Evolutionary conservation across 2,797 vertebrate species (phyloP).

Genomic region (Phalloptychus januarius): DNA sequence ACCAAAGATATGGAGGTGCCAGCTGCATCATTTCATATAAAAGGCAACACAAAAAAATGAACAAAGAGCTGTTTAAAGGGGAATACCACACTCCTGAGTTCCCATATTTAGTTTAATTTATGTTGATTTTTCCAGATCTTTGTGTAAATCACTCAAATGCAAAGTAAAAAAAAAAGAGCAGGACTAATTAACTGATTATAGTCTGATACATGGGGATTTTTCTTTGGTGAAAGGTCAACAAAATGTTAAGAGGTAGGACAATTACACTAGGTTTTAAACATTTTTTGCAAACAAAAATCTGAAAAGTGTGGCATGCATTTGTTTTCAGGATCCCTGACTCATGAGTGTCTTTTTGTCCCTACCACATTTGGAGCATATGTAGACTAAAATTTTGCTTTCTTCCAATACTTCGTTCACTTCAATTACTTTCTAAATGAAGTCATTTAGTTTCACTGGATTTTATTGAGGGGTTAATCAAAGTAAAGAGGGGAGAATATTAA

Average conservation of each 20-base stretch:
- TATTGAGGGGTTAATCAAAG: no score
- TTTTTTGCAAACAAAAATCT: not conserved
- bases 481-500: no score
- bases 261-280: not conserved
- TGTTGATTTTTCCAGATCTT: not conserved
- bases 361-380: no score
- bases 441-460: no score
- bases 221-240: not conserved
- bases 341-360: no score
- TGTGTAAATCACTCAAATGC: not conserved
- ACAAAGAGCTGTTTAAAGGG: not conserved
- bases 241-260: not conserved
- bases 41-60: not conserved
- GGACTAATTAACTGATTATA: not conserved
- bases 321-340: not conserved
- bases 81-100: not conserved
- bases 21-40: not conserved
- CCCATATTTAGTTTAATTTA: not conserved
- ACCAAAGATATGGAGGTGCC: not conserved
- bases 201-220: not conserved
- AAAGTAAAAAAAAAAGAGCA: not conserved
- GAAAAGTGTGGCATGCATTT: not conserved
- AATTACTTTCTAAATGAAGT: no score
- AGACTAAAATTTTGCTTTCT: no score
- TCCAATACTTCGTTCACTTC: no score